Conservation (phyloP, 2,797 vertebrate genomes). For the Lophius americanus region DNA sequence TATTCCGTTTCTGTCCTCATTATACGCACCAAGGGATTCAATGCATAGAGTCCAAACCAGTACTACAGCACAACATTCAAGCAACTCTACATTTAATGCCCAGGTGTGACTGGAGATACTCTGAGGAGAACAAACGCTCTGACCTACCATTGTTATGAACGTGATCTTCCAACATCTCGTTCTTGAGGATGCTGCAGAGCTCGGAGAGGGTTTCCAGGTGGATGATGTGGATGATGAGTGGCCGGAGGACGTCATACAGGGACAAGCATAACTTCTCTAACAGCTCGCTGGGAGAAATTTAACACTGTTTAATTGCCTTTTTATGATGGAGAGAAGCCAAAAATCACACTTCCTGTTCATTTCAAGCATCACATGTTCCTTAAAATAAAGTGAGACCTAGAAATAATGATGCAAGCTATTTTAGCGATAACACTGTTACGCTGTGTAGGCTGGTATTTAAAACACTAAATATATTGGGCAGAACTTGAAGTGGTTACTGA, state of each 20-base stretch:
- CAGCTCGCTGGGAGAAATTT: conserved; percentile 85
- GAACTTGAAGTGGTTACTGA: conserved; percentile 8
- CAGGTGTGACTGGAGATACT: neutral
- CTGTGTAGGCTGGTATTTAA: conserved; percentile 8
- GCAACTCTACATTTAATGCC: neutral
- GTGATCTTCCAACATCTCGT: conserved; percentile 98
- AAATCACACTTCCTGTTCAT: conserved; percentile 16
- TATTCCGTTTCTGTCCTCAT: neutral
- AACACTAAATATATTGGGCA: conserved; percentile 1
- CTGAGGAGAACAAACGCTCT: conserved; percentile 7
- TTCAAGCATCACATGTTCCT: conserved; percentile 16
- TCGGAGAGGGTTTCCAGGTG: conserved; percentile 98
- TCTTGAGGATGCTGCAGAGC: conserved; percentile 98
- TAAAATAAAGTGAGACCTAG: conserved; percentile 19
- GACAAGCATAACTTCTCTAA: conserved; percentile 94
- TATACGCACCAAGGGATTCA: neutral
- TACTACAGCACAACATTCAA: neutral
- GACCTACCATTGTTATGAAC: conserved; percentile 93
- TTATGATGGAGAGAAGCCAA: conserved; percentile 8
- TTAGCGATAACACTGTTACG: conserved; percentile 2
- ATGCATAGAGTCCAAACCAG: neutral
- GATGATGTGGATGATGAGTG: conserved; percentile 96
- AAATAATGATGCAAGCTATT: conserved; percentile 14
- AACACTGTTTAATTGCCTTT: conserved; percentile 29
- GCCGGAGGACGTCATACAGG: conserved; percentile 94